These are phyloP conservation scores for Macaria liturata DNA, from an alignment of 2,888 invertebrate genomes.

Conservation along the genomic window DNA sequence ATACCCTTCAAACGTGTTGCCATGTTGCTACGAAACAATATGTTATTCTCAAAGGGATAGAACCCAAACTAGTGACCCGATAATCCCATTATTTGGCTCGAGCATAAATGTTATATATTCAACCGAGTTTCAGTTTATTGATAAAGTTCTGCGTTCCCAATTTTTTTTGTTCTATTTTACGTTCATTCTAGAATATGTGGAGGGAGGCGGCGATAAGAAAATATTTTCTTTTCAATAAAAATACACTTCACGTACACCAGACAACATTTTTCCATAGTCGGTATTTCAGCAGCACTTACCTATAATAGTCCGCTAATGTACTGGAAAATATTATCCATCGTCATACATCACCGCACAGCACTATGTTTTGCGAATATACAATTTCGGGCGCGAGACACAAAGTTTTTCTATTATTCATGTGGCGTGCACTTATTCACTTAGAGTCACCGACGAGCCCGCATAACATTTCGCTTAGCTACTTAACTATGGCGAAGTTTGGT, in stretches of 20 bases:
- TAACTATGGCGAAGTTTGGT: constrained; percentile 34
- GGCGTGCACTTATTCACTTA: constrained; percentile 36
- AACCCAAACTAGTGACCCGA: neutral
- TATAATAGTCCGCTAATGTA: constrained; percentile 6
- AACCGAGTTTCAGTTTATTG: too few relatives aligned
- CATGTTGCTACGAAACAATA: constrained; percentile 4
- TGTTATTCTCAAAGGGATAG: neutral
- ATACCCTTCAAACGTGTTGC: constrained; percentile 10
- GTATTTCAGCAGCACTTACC: constrained; percentile 12
- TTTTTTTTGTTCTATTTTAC: too few relatives aligned
- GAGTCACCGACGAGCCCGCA: constrained; percentile 33
- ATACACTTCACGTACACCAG: too few relatives aligned
- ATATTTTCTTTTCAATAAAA: too few relatives aligned
- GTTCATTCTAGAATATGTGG: too few relatives aligned
- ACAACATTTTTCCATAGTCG: neutral
- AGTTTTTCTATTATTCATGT: constrained; percentile 38
- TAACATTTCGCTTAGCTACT: constrained; percentile 36
- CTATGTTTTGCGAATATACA: constrained; percentile 13
- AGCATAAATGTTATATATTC: too few relatives aligned
- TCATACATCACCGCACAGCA: constrained; percentile 14
- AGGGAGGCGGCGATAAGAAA: too few relatives aligned
- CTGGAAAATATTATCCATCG: constrained; percentile 7
- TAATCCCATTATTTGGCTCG: too few relatives aligned
- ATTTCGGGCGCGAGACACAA: constrained; percentile 18
- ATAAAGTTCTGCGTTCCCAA: too few relatives aligned